phyloP scores from a whole-genome alignment of 2,888 invertebrate genomes.

The Stegana nigrithorax region DNA sequence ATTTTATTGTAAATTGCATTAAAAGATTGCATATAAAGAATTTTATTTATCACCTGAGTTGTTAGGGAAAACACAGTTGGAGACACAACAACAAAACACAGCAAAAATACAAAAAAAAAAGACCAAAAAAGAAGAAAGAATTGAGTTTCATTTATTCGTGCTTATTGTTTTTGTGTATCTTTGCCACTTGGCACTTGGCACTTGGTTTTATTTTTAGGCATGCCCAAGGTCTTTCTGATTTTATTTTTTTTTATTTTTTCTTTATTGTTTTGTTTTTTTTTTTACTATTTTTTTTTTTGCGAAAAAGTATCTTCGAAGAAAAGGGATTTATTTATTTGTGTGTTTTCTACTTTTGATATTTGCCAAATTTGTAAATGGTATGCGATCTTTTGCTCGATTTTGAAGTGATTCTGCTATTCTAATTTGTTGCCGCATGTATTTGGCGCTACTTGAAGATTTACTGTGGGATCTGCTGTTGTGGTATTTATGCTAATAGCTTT shows the following conservation, averaged over 20 bases:
- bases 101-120: no score
- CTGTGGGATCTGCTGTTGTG: no score
- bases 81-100: conserved; percentile 46
- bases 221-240: conserved; percentile 16
- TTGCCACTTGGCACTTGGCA: conserved; percentile 30
- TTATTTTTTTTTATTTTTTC: conserved; percentile 4
- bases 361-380: conserved; percentile 61
- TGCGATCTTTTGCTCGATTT: conserved; percentile 48
- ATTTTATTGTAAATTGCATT: conserved; percentile 64
- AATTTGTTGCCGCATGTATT: not conserved
- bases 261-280: not conserved
- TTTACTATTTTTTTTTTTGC: not conserved
- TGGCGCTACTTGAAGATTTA: no score
- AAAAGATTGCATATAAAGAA: conserved; percentile 65
- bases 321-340: conserved; percentile 14
- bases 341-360: conserved; percentile 37
- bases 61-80: conserved; percentile 63
- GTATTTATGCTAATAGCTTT: no score
- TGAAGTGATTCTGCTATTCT: not conserved
- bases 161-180: conserved; percentile 20
- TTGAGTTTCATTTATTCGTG: conserved; percentile 14
- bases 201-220: conserved; percentile 32
- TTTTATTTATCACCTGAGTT: conserved; percentile 66
- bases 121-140: conserved; percentile 12
- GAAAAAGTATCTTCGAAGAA: no score